These are phyloP conservation scores for Dioctria rufipes DNA, from an alignment of 2,888 invertebrate species.

Conservation along the genomic window DNA sequence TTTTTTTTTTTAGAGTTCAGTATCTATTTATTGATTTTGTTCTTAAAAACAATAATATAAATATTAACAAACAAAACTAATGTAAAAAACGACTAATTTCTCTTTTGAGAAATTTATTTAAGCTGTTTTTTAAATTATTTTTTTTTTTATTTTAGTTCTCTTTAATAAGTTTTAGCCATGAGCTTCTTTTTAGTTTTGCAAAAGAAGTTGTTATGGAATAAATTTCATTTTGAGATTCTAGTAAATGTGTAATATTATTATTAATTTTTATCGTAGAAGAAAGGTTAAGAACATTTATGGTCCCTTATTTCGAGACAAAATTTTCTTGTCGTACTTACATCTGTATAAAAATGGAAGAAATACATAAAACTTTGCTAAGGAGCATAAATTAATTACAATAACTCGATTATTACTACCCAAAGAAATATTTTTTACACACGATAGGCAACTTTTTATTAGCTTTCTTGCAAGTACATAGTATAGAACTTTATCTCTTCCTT, in stretches of 20 bases:
- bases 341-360: constrained; percentile 31
- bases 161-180: constrained; percentile 22
- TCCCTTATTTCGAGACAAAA: constrained; percentile 2
- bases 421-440: no score
- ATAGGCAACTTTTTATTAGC: neutral
- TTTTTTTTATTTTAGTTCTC: neutral
- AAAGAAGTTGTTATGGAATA: constrained; percentile 41
- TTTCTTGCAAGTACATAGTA: neutral
- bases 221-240: constrained; percentile 37
- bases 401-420: no score
- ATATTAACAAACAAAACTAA: constrained; percentile 49
- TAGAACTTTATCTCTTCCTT: neutral
- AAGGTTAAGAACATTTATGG: neutral
- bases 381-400: neutral
- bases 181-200: constrained; percentile 37
- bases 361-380: neutral
- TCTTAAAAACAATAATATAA: constrained; percentile 26
- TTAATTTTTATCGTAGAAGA: constrained; percentile 24
- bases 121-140: constrained; percentile 32
- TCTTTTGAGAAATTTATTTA: constrained; percentile 46
- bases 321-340: constrained; percentile 43
- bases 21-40: constrained; percentile 48
- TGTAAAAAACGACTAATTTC: constrained; percentile 36
- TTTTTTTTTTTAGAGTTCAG: constrained; percentile 21
- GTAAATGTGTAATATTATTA: constrained; percentile 30